Evolutionary conservation across 1,140 invertebrate species (phyloP).

Genomic region (Trachymyrmex cornetzi): DNA sequence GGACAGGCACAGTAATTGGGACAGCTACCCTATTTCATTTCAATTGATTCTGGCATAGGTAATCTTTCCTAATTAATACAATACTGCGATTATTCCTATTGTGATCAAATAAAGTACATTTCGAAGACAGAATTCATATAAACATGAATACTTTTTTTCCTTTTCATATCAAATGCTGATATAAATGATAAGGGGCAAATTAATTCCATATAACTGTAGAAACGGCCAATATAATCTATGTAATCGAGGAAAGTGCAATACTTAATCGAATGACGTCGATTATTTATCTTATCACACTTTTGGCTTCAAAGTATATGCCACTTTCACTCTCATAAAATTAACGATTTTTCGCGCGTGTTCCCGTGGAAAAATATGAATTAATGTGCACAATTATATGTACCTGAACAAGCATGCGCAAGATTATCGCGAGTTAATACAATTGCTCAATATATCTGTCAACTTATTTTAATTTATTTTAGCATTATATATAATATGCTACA

Average conservation of each 20-base stretch:
- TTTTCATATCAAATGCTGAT: not conserved
- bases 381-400: not conserved
- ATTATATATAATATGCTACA: not conserved
- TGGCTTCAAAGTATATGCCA: not conserved
- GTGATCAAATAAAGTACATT: not conserved
- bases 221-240: not conserved
- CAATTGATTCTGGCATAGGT: not conserved
- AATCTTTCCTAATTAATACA: not conserved
- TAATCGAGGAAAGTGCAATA: not conserved
- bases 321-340: not conserved
- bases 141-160: not conserved
- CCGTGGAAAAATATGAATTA: not conserved
- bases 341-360: not conserved
- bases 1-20: too few relatives aligned
- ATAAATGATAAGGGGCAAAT: slow-evolving; percentile 20
- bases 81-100: not conserved
- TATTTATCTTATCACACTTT: slow-evolving; percentile 13
- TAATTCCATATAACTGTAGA: slow-evolving; percentile 19
- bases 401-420: not conserved
- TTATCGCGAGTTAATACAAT: not conserved
- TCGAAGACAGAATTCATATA: not conserved
- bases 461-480: not conserved
- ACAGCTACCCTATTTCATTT: too few relatives aligned
- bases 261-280: not conserved
- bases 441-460: not conserved